Conservation (phyloP, 1,140 invertebrate genomes). For the Leptinotarsa defecta region DNA sequence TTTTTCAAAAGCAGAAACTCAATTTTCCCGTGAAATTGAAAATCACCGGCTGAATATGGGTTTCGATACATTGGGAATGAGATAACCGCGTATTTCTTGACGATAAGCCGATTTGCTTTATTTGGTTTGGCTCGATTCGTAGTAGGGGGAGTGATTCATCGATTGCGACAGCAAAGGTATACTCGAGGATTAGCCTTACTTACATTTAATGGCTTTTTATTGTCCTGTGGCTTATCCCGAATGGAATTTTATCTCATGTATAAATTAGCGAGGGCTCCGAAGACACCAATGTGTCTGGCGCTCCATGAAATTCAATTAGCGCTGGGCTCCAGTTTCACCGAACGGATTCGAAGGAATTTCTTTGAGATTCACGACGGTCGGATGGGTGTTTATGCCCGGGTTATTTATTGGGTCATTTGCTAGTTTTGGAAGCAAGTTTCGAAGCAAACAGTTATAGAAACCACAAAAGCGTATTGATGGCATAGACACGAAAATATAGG, state of each 20-base stretch:
- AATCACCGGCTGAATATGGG: neutral
- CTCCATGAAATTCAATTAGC: neutral
- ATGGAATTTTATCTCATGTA: neutral
- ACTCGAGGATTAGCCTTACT: conserved; percentile 7
- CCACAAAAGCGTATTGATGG: too few relatives aligned
- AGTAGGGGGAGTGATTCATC: neutral
- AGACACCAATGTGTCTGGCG: neutral
- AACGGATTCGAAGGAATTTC: too few relatives aligned
- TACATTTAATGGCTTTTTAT: neutral
- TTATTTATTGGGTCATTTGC: too few relatives aligned
- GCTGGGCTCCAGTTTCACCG: too few relatives aligned
- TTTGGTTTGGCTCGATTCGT: neutral
- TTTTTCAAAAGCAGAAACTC: neutral
- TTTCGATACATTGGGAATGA: neutral
- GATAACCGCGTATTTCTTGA: conserved; percentile 7
- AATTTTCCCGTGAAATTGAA: conserved; percentile 14
- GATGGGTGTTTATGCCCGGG: too few relatives aligned
- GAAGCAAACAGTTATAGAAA: too few relatives aligned
- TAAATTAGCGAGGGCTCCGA: neutral
- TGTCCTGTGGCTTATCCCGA: neutral
- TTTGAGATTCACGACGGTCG: too few relatives aligned
- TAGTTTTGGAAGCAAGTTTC: too few relatives aligned
- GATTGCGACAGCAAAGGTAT: conserved; percentile 9
- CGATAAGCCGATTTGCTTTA: conserved; percentile 13
- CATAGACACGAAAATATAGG: too few relatives aligned